Evolutionary conservation across 2,888 invertebrate genomes (phyloP).

Genomic region (Petrolisthes cinctipes): DNA sequence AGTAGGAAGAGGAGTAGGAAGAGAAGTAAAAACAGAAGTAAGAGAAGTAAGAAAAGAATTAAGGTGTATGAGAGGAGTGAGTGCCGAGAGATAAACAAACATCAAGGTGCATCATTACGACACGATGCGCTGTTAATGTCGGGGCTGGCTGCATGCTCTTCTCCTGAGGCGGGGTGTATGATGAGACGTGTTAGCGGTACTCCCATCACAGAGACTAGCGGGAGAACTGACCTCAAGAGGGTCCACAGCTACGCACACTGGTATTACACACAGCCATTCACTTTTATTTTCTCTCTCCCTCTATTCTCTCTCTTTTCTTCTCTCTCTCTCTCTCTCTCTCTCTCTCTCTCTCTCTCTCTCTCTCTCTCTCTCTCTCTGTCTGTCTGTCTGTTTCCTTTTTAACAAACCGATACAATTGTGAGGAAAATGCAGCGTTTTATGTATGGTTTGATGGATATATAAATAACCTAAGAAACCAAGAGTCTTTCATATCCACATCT

Average conservation of each 20-base stretch:
- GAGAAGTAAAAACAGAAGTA: background rate
- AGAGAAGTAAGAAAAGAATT: background rate
- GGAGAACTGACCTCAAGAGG: background rate
- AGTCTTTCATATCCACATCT: too few species aligned
- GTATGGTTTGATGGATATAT: too few species aligned
- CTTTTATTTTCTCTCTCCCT: conserved; percentile 3
- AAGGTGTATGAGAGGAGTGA: background rate
- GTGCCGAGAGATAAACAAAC: too few species aligned
- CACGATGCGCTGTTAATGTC: too few species aligned
- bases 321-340: conserved; percentile 25
- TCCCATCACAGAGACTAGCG: background rate
- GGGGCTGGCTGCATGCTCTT: too few species aligned
- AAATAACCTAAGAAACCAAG: too few species aligned
- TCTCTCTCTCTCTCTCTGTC: background rate
- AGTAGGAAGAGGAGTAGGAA: background rate
- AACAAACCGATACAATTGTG: too few species aligned
- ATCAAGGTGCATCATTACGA: too few species aligned
- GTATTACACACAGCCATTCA: background rate
- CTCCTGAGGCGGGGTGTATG: background rate
- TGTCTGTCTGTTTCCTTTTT: background rate
- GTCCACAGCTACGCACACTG: background rate
- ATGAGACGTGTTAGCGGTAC: background rate
- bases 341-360: conserved; percentile 2
- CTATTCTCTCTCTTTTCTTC: conserved; percentile 9
- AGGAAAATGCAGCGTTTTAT: too few species aligned